Conservation (phyloP, 2,888 invertebrate genomes). For the Stenodema calcarata region DNA sequence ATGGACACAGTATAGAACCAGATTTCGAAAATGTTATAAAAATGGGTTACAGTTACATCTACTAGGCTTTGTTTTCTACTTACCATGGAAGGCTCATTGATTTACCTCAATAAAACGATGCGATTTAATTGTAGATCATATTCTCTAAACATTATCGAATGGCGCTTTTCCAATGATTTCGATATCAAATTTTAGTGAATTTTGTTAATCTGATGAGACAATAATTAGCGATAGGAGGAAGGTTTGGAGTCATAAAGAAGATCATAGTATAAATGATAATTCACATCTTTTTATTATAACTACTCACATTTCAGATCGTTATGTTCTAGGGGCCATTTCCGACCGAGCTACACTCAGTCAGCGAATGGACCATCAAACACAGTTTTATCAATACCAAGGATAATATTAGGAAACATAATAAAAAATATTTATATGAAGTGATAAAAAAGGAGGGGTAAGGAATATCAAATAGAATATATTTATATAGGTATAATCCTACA, state of each 20-base stretch:
- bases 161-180: no score
- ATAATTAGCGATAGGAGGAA: slow-evolving; percentile 57
- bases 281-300: slow-evolving; percentile 61
- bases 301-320: slow-evolving; percentile 46
- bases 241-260: slow-evolving; percentile 59
- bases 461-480: slow-evolving; percentile 57
- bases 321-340: slow-evolving; percentile 25
- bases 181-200: no score
- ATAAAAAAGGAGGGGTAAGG: slow-evolving; percentile 4
- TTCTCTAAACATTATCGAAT: no score
- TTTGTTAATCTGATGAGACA: slow-evolving; percentile 59
- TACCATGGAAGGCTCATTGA: no score
- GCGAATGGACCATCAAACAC: not conserved
- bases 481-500: slow-evolving; percentile 53
- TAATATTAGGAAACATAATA: not conserved
- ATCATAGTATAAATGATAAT: slow-evolving; percentile 60
- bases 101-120: no score
- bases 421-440: slow-evolving; percentile 59
- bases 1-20: no score
- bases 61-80: no score
- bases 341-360: slow-evolving; percentile 32
- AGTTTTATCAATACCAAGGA: slow-evolving; percentile 40
- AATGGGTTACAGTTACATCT: no score
- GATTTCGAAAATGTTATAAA: no score
- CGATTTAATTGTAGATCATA: no score